Conservation (phyloP, 2,888 invertebrate genomes). For the Caenorhabditis angaria region DNA sequence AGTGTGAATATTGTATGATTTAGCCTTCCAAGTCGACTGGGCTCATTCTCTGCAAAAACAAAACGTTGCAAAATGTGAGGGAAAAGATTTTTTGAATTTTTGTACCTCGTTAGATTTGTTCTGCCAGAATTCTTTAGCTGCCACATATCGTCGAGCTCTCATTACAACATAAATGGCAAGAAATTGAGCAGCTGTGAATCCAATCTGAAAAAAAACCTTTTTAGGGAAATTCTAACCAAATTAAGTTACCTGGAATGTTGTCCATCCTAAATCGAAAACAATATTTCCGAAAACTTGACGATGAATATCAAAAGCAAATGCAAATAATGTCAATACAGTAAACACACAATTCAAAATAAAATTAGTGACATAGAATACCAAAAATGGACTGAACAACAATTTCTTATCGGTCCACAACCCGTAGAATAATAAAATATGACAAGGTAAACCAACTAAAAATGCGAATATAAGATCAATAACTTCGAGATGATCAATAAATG, state of each 20-base stretch:
- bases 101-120: conserved; percentile 37
- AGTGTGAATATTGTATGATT: neutral
- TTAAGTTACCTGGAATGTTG: conserved; percentile 48
- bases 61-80: no score
- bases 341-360: conserved; percentile 56
- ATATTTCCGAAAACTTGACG: conserved; percentile 56
- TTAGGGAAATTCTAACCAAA: no score
- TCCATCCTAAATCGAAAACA: conserved; percentile 54
- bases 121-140: conserved; percentile 51
- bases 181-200: conserved; percentile 54
- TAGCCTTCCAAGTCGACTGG: neutral
- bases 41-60: neutral
- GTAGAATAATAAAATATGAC: conserved; percentile 51
- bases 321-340: conserved; percentile 51
- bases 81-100: no score
- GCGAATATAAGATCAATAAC: conserved; percentile 54
- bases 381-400: conserved; percentile 52
- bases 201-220: conserved; percentile 36
- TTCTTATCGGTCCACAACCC: conserved; percentile 52
- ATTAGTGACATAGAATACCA: conserved; percentile 59
- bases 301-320: conserved; percentile 54
- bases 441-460: conserved; percentile 57
- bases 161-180: conserved; percentile 61
- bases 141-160: conserved; percentile 54
- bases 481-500: conserved; percentile 42